These are phyloP conservation scores for Tromatobia lineatoria DNA, from an alignment of 2,888 invertebrate species.

Conservation along the genomic window DNA sequence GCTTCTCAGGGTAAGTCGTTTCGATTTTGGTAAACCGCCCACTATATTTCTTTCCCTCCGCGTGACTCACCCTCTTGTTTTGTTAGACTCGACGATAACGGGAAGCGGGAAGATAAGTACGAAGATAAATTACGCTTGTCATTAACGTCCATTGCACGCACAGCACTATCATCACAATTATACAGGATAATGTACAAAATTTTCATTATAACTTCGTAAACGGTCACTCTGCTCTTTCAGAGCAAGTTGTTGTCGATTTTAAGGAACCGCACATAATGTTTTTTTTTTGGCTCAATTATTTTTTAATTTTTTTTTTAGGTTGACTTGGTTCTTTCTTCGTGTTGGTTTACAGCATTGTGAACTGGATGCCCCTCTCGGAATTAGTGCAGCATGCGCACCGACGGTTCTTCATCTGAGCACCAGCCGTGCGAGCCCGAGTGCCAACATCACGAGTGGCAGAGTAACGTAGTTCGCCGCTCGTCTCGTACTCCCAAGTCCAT, in stretches of 20 bases:
- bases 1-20: too few relatives aligned
- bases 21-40: too few relatives aligned
- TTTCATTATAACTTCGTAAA: conserved; percentile 10
- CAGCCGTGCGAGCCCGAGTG: conserved; percentile 74
- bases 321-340: conserved; percentile 10
- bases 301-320: neutral
- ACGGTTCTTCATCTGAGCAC: conserved; percentile 82
- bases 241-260: conserved; percentile 1
- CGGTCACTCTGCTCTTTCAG: neutral
- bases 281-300: neutral
- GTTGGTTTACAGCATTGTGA: conserved; percentile 33
- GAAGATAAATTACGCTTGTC: neutral
- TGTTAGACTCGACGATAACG: too few relatives aligned
- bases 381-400: conserved; percentile 48
- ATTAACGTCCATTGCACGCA: conserved; percentile 7
- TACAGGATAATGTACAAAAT: conserved; percentile 27
- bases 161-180: conserved; percentile 4
- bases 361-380: conserved; percentile 43
- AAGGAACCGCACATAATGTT: conserved; percentile 18
- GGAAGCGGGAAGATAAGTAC: neutral
- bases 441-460: conserved; percentile 74
- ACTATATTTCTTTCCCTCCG: too few relatives aligned
- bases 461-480: conserved; percentile 61
- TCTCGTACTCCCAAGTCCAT: conserved; percentile 81
- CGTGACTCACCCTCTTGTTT: too few relatives aligned